These are phyloP conservation scores for Drosophila willistoni DNA, from an alignment of 1,140 invertebrate species.

Conservation along the genomic window DNA sequence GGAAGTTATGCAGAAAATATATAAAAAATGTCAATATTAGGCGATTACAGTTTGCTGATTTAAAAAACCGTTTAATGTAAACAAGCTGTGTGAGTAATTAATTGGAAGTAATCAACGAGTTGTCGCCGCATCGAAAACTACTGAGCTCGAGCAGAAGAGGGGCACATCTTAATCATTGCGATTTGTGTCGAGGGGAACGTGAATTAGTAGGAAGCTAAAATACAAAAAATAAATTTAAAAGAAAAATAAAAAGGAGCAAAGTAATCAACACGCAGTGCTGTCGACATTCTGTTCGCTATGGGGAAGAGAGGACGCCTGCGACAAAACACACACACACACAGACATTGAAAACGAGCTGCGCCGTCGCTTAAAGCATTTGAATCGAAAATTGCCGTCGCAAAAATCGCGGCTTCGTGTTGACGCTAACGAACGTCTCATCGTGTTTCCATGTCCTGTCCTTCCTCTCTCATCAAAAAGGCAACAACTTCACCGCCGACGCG, in stretches of 20 bases:
- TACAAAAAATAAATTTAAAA: conserved; percentile 11
- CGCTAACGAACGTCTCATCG: conserved; percentile 47
- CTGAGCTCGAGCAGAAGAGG: conserved; percentile 59
- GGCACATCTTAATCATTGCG: conserved; percentile 71
- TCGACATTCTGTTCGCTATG: conserved; percentile 24
- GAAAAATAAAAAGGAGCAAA: conserved; percentile 30
- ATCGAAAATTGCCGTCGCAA: conserved; percentile 80
- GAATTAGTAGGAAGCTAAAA: not conserved
- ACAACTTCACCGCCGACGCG: conserved; percentile 53
- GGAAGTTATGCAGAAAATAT: too few relatives aligned
- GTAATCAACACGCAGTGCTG: conserved; percentile 64
- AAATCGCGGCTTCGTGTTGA: conserved; percentile 70
- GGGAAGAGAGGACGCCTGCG: not conserved
- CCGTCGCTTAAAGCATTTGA: conserved; percentile 78
- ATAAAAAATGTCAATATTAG: too few relatives aligned
- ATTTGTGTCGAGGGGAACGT: conserved; percentile 39
- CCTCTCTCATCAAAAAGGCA: conserved; percentile 65
- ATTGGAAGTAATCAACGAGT: conserved; percentile 42
- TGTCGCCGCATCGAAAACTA: conserved; percentile 44
- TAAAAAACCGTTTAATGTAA: not conserved
- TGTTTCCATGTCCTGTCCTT: not conserved
- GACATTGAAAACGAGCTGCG: conserved; percentile 42
- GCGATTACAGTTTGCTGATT: too few relatives aligned
- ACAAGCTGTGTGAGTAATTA: conserved; percentile 55
- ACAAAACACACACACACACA: conserved; percentile 28